Base-by-base conservation (phyloP, 1,140 invertebrate genomes). In the Pissodes strobi region DNA sequence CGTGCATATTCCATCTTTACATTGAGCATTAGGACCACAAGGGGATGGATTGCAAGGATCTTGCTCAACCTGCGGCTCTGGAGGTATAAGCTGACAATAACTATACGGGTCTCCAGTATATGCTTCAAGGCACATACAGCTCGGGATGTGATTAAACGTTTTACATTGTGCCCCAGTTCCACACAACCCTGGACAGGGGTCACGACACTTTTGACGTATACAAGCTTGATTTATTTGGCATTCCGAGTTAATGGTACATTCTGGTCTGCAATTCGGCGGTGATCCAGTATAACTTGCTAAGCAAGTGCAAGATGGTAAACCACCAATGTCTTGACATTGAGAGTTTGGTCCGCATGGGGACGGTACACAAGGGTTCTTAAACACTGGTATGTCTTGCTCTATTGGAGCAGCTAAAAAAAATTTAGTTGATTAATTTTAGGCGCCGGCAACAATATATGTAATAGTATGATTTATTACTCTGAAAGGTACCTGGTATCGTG, bases 181-280 rank as follows among this genome's bases (percentile, higher is more conserved):
- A 76, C 88, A 90, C 18, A 86, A 83, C 19, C 86, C 86, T 12
- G 83, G 80, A 70, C 88, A 90, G 23, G 88, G 87, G 68, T 90
- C 84, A 64, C 74, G 76, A 75, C 88, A 90, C 76, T 85, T 86
- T 62, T 81, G 83, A 72, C 61, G 79, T 68, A 69, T 85, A 77
- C 73, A 85, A 81, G 88, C 88, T 70, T 75, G 75, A 66, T 86
- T 82, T 72, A 83, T 84, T 23, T 83, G 75, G 76, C 89, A 91
- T 71, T 90, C 89, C 0, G 88, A 81, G 75, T 90, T 88, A 13
- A 89, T 84, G 2, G 83, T 82, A 79, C 89, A 91, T 76, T 91
- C 89, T 25, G 89, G 87, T 69, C 85, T 18, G 78, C 85, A 79
- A 62, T 81, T 81, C 0, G 84, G 80, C 12, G 84, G 84, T 10